A percentile compares a stretch with the other conserved stretches of the same genome.
Evolutionary conservation across 2,888 invertebrate genomes (phyloP).

Genomic region (Dasypogon diadema): DNA sequence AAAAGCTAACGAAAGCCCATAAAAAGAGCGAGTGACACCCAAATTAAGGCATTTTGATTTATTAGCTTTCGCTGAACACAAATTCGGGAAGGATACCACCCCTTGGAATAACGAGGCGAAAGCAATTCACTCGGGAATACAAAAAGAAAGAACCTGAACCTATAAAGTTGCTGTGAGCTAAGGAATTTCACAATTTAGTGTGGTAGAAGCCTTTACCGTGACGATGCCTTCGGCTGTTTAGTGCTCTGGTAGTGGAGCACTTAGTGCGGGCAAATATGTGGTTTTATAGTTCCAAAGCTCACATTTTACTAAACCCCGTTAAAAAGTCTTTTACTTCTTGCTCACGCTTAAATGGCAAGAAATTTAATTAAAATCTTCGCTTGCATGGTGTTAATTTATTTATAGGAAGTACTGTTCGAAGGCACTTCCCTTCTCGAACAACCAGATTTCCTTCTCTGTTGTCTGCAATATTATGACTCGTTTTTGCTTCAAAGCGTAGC

Average conservation of each 20-base stretch:
- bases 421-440: constrained; percentile 3
- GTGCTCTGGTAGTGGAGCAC: constrained; percentile 9
- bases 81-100: constrained; percentile 11
- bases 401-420: constrained; percentile 13
- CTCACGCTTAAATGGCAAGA: constrained; percentile 44
- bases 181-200: constrained; percentile 1
- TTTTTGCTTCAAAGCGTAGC: too few species aligned
- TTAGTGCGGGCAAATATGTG: constrained; percentile 44
- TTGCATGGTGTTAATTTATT: constrained; percentile 50
- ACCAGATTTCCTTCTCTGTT: too few species aligned
- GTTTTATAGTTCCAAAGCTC: constrained; percentile 28
- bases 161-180: constrained; percentile 34
- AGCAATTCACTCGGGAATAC: constrained; percentile 28
- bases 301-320: constrained; percentile 10
- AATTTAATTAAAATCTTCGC: constrained; percentile 50
- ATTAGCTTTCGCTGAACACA: constrained; percentile 52
- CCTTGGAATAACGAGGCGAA: constrained; percentile 1
- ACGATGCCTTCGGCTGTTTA: constrained; percentile 32
- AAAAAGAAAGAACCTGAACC: constrained; percentile 23
- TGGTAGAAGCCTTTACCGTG: background rate
- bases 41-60: constrained; percentile 56
- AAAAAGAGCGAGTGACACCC: constrained; percentile 55
- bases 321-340: constrained; percentile 14
- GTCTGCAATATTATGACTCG: too few species aligned
- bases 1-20: constrained; percentile 49